Conservation (phyloP, 2,113 vertebrate species). For the Ophiodon elongatus region DNA sequence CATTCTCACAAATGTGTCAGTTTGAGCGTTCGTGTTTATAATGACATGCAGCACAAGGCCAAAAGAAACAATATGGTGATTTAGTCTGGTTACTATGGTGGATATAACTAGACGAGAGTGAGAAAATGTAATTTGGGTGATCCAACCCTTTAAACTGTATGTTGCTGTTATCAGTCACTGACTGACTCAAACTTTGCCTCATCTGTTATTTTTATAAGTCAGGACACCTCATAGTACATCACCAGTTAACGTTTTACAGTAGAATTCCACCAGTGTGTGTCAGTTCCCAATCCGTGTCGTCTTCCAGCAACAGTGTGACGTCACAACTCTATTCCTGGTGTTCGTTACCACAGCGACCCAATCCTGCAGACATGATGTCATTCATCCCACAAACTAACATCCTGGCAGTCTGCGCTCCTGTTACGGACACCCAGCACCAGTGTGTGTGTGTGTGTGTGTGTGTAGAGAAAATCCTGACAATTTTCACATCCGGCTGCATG, state of each 20-base stretch:
- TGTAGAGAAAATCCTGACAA: slow-evolving; percentile 54
- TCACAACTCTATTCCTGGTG: slow-evolving; percentile 84
- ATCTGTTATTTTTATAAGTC: background rate
- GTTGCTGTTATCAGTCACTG: background rate
- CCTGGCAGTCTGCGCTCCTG: slow-evolving; percentile 67
- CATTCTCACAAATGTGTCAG: too few species aligned
- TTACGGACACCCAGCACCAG: slow-evolving; percentile 58
- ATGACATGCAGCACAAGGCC: too few species aligned
- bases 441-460: slow-evolving; percentile 37
- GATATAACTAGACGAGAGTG: too few species aligned
- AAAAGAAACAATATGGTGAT: too few species aligned
- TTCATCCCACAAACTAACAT: slow-evolving; percentile 72
- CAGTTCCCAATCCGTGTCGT: slow-evolving; percentile 62
- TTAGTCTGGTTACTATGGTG: too few species aligned
- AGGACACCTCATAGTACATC: background rate
- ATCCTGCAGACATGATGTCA: slow-evolving; percentile 82
- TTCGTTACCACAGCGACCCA: slow-evolving; percentile 71
- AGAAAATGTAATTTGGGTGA: background rate
- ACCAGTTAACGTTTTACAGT: slow-evolving; percentile 12
- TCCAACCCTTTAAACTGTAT: background rate
- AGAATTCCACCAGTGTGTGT: slow-evolving; percentile 23
- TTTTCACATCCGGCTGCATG: slow-evolving; percentile 66
- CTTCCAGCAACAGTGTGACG: slow-evolving; percentile 84
- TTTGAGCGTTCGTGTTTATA: too few species aligned
- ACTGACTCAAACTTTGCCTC: too few species aligned